Evolutionary conservation across 2,113 vertebrate species (phyloP), one percentile per base, ranked within the genome.

Genomic region (Myotis brandtii): DNA sequence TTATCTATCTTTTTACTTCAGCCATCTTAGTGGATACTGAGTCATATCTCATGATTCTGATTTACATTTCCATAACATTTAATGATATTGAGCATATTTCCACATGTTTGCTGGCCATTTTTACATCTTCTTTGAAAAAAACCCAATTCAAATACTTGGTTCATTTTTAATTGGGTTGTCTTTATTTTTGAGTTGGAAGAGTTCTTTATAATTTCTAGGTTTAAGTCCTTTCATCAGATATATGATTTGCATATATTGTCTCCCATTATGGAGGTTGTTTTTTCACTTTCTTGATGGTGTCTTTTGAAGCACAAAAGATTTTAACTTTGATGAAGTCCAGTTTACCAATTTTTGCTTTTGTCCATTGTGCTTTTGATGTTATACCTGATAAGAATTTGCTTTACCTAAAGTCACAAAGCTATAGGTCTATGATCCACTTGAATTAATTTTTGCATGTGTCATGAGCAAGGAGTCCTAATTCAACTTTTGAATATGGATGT

Each of bases 241-340:
- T 18, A 75, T 75, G 77, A 69, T 62, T 91, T 80, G 18, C 4
- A 88, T 70, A 54, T 72, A 89, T 88, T 54, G 89, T 86, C 67
- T 88, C 3, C 25, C 52, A 79, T 89, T 76, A 27, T 48, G 0
- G 10, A 12, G 20, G 3, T 50, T 50, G 11, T 21, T 69, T 69
- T 96, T 86, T 93, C 23, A 40, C 2, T 94, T 94, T 79, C n/a
- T 77, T 54, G 11, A 82, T 89, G 23, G 50, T 93, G 43, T 91
- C 13, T 20, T 67, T 66, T 86, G 52, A 92, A 48, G 66, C 7
- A 62, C 9, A 76, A 32, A 81, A 14, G 23, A 52, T 69, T 59
- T 92, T 21, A 34, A 54, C 67, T 67, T 87, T 79, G n/a, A 92
- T 86, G 8, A 84, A 92, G 6, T 54, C 9, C 25, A 75, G 7